These are phyloP conservation scores for Oscheius sp. DNA, from an alignment of 2,888 invertebrate species.

Conservation along the genomic window DNA sequence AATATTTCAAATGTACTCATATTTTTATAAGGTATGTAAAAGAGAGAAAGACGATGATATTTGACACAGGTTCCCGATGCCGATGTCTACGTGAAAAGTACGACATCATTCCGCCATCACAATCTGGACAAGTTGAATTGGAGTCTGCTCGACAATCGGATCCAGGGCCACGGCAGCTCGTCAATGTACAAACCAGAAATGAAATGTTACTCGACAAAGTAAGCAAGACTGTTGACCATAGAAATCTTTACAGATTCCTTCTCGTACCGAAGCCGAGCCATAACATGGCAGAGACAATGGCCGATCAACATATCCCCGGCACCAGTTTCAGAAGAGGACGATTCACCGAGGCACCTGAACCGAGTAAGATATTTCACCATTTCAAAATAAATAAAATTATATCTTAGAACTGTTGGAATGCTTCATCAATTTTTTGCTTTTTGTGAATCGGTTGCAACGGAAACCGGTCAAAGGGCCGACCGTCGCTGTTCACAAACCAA, in stretches of 20 bases:
- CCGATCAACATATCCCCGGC: neutral
- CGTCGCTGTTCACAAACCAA: no score
- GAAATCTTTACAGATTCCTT: constrained; percentile 36
- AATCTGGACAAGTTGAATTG: constrained; percentile 70
- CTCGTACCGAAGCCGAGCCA: constrained; percentile 31
- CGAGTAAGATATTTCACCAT: neutral
- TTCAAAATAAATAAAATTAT: neutral
- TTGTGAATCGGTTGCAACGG: constrained; percentile 18
- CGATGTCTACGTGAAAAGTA: constrained; percentile 59
- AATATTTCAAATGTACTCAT: neutral
- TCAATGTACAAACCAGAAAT: constrained; percentile 63
- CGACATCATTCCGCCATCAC: constrained; percentile 66
- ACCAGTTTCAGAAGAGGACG: constrained; percentile 4
- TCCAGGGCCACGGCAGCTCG: constrained; percentile 54
- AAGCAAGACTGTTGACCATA: neutral
- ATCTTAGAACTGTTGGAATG: constrained; percentile 16
- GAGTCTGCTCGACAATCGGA: constrained; percentile 59
- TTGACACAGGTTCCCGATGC: constrained; percentile 65
- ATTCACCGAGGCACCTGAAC: neutral
- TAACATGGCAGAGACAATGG: constrained; percentile 8
- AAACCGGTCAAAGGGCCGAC: neutral
- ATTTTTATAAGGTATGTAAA: constrained; percentile 14
- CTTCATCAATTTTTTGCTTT: constrained; percentile 19
- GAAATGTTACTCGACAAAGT: constrained; percentile 64
- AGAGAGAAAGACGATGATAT: no score